These are phyloP conservation scores for Aurelia sp. DNA, from an alignment of 30 jellyfish, hydroid and myxozoan genomes.

Conservation along the genomic window DNA sequence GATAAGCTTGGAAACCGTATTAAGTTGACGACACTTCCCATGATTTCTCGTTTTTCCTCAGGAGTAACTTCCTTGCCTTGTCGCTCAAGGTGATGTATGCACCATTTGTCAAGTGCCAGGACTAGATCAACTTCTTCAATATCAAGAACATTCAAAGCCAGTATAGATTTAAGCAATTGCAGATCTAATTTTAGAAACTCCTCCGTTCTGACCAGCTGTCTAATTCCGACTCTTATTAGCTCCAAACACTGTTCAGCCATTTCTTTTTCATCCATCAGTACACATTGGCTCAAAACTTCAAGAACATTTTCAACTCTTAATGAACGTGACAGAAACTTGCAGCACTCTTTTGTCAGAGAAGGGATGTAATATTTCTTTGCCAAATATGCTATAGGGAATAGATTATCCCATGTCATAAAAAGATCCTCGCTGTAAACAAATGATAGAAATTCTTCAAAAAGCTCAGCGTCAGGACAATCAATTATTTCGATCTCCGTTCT, in stretches of 20 bases:
- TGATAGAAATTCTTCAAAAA: not conserved
- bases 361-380: slow-evolving; percentile 5
- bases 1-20: slow-evolving; percentile 5
- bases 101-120: slow-evolving; percentile 18
- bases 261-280: not conserved
- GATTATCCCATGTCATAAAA: slow-evolving; percentile 11
- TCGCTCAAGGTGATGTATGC: not conserved
- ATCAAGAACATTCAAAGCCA: not conserved
- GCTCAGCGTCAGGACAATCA: slow-evolving; percentile 4
- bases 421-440: slow-evolving; percentile 5
- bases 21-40: not conserved
- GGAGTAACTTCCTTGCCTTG: not conserved
- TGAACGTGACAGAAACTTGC: not conserved
- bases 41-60: not conserved
- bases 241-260: slow-evolving; percentile 6
- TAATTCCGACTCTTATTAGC: not conserved
- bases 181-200: not conserved
- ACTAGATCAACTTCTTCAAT: slow-evolving; percentile 5
- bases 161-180: not conserved
- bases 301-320: not conserved
- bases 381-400: not conserved
- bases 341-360: not conserved
- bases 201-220: not conserved
- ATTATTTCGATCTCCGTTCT: not conserved
- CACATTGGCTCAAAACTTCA: not conserved